Evolutionary conservation across 1,140 invertebrate species (phyloP).

Genomic region (Bathynomus jamesi): DNA sequence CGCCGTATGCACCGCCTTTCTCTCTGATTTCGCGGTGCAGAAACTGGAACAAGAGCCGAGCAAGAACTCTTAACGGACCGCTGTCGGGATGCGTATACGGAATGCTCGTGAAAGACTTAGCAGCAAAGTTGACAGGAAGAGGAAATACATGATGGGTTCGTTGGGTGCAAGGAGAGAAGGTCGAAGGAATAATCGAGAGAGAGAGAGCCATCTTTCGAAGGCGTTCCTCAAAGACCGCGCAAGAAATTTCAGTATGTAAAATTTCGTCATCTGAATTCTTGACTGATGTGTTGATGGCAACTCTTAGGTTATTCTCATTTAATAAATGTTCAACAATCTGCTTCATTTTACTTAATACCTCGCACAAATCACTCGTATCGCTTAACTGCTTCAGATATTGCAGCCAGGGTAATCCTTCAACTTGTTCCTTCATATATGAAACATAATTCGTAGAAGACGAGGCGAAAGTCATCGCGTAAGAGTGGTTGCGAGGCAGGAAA

Average conservation of each 20-base stretch:
- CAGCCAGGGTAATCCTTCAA: conserved; percentile 70
- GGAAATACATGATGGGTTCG: conserved; percentile 68
- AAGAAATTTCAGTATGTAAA: too few species aligned
- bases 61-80: conserved; percentile 62
- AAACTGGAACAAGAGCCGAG: conserved; percentile 70
- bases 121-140: conserved; percentile 76
- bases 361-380: conserved; percentile 54
- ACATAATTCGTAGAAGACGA: conserved; percentile 60
- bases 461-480: conserved; percentile 74
- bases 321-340: conserved; percentile 44
- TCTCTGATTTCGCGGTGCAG: conserved; percentile 77
- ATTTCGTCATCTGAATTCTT: conserved; percentile 42
- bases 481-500: too few species aligned
- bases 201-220: conserved; percentile 64
- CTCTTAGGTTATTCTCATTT: conserved; percentile 37
- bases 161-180: conserved; percentile 55
- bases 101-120: conserved; percentile 66
- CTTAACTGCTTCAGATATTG: conserved; percentile 67
- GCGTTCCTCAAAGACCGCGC: conserved; percentile 47
- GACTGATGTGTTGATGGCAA: conserved; percentile 44
- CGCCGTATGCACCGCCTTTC: conserved; percentile 87
- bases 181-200: conserved; percentile 64
- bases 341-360: conserved; percentile 56
- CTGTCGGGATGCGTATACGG: conserved; percentile 70
- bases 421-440: conserved; percentile 56